Percentiles rank a stretch among this genome's conserved stretches.
Evolutionary conservation across 2,113 vertebrate genomes (phyloP).

Genomic region (Maccullochella peelii): DNA sequence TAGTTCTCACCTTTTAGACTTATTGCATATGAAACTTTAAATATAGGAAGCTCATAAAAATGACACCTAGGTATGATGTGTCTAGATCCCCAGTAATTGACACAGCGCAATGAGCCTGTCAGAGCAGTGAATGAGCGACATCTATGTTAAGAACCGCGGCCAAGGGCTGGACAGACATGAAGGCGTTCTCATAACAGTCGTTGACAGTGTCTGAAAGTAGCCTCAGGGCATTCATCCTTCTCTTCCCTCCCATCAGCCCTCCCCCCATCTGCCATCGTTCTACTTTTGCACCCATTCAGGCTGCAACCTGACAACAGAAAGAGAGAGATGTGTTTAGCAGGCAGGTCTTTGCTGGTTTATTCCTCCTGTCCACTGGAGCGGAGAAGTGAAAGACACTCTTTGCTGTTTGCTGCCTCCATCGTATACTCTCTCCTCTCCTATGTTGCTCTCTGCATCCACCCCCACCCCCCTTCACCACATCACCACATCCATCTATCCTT

Average conservation of each 20-base stretch:
- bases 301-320: slow-evolving; percentile 79
- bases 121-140: slow-evolving; percentile 44
- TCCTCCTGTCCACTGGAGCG: slow-evolving; percentile 72
- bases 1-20: slow-evolving; percentile 40
- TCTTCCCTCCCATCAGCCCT: slow-evolving; percentile 40
- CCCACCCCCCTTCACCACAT: slow-evolving; percentile 1
- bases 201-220: slow-evolving; percentile 78
- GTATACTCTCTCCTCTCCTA: slow-evolving; percentile 18
- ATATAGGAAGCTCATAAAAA: slow-evolving; percentile 53
- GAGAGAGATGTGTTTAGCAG: slow-evolving; percentile 76
- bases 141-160: slow-evolving; percentile 61
- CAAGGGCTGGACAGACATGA: slow-evolving; percentile 57
- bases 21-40: slow-evolving; percentile 39
- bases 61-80: slow-evolving; percentile 18
- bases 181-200: slow-evolving; percentile 70
- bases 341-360: slow-evolving; percentile 77
- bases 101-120: slow-evolving; percentile 30
- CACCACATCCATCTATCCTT: slow-evolving; percentile 33
- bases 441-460: neutral
- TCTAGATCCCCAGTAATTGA: slow-evolving; percentile 28
- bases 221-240: slow-evolving; percentile 71
- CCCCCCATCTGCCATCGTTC: slow-evolving; percentile 63
- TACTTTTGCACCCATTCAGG: slow-evolving; percentile 71
- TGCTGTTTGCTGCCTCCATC: slow-evolving; percentile 68
- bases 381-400: slow-evolving; percentile 70